These are phyloP conservation scores for Himalopsyche phryganea DNA, from an alignment of 1,140 invertebrate species.

Conservation along the genomic window DNA sequence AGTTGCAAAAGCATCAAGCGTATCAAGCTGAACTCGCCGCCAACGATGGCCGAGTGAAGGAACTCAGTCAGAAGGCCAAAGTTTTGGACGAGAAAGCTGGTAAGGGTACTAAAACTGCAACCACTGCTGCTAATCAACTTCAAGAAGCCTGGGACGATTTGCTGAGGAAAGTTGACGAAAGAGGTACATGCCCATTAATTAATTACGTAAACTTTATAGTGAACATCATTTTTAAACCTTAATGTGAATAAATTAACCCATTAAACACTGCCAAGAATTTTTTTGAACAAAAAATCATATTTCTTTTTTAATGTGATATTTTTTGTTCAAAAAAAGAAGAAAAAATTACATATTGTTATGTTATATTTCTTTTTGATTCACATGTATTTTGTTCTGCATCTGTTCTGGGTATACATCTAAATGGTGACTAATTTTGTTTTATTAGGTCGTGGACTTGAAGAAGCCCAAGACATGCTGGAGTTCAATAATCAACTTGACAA, in stretches of 20 bases:
- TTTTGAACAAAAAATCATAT: too few relatives aligned
- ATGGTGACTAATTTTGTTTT: not conserved
- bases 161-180: slow-evolving; percentile 71
- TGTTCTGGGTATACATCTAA: too few relatives aligned
- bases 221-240: too few relatives aligned
- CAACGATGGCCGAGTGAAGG: slow-evolving; percentile 81
- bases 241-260: not conserved
- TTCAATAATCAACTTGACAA: slow-evolving; percentile 96
- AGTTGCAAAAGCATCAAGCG: slow-evolving; percentile 96
- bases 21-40: slow-evolving; percentile 93
- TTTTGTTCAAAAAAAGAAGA: too few relatives aligned
- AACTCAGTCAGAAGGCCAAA: slow-evolving; percentile 71
- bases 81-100: slow-evolving; percentile 64
- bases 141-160: slow-evolving; percentile 77
- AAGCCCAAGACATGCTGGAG: slow-evolving; percentile 94
- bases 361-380: too few relatives aligned
- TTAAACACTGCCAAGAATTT: too few relatives aligned
- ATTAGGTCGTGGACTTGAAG: slow-evolving; percentile 82
- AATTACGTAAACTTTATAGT: too few relatives aligned
- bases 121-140: slow-evolving; percentile 66
- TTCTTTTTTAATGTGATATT: too few relatives aligned
- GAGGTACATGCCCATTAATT: too few relatives aligned
- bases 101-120: slow-evolving; percentile 68
- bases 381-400: too few relatives aligned
- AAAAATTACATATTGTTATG: too few relatives aligned